Evolutionary conservation across 1,140 invertebrate species (phyloP).

Genomic region (Papilio xuthus): DNA sequence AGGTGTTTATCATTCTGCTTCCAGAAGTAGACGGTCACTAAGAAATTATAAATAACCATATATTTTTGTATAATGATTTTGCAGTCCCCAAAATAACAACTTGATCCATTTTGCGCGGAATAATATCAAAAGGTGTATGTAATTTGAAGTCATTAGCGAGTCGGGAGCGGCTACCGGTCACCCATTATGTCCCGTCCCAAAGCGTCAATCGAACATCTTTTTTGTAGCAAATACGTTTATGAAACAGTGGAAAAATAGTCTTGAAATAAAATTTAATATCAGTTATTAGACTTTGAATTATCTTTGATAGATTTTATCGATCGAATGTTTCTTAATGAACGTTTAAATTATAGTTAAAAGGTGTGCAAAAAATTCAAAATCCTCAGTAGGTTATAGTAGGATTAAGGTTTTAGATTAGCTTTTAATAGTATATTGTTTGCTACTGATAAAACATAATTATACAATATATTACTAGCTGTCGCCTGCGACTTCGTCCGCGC

Average conservation of each 20-base stretch:
- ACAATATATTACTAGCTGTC: too few relatives aligned
- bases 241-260: constrained; percentile 25
- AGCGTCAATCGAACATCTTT: constrained; percentile 3
- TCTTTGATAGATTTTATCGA: constrained; percentile 22
- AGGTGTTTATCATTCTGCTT: too few relatives aligned
- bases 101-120: constrained; percentile 37
- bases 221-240: not conserved
- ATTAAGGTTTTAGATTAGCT: not conserved
- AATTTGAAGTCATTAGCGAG: constrained; percentile 52
- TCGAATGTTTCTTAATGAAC: constrained; percentile 7
- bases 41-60: too few relatives aligned
- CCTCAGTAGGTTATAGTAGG: not conserved
- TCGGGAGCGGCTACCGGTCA: constrained; percentile 46
- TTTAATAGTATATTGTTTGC: not conserved
- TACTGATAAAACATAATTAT: not conserved
- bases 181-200: constrained; percentile 34
- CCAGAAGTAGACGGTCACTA: too few relatives aligned
- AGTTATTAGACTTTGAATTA: constrained; percentile 1
- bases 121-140: constrained; percentile 45
- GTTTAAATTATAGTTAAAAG: constrained; percentile 12
- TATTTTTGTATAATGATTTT: not conserved
- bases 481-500: too few relatives aligned
- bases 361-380: not conserved
- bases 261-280: constrained; percentile 24
- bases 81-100: constrained; percentile 40